These are phyloP conservation scores for Myiagra hebetior DNA, from an alignment of 2,113 vertebrate species.

Conservation along the genomic window DNA sequence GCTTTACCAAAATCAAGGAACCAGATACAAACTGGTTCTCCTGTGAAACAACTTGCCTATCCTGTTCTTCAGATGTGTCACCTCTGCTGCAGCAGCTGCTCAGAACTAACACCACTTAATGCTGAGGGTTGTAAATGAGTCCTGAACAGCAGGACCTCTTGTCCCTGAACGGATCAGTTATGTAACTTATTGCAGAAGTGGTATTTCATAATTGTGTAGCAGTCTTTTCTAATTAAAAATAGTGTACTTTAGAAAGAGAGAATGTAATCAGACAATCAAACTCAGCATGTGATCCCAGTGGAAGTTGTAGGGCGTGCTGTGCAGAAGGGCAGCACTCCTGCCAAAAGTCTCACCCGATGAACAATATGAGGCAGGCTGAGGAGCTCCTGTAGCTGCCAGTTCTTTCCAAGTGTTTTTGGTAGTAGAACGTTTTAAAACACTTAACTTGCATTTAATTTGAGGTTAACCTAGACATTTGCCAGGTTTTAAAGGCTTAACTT, in stretches of 20 bases:
- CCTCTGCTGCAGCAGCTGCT: background rate
- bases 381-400: background rate
- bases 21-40: background rate
- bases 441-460: background rate
- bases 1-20: background rate
- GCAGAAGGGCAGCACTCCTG: background rate
- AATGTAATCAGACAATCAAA: background rate
- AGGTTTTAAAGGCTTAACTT: background rate
- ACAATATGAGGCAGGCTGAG: background rate
- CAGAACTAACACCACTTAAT: background rate
- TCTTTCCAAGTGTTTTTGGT: background rate
- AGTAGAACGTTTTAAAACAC: background rate
- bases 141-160: background rate
- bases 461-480: background rate
- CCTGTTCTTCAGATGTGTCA: background rate
- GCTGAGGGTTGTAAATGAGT: background rate
- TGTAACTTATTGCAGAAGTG: background rate
- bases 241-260: background rate
- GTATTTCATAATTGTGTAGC: background rate
- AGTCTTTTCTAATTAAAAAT: background rate
- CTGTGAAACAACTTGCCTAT: background rate
- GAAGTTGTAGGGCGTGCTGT: background rate
- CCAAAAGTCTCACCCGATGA: background rate
- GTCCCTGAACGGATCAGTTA: background rate
- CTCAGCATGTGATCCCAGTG: background rate